Evolutionary conservation across 2,888 invertebrate genomes (phyloP).

Genomic region (Mactromeris polynyma): DNA sequence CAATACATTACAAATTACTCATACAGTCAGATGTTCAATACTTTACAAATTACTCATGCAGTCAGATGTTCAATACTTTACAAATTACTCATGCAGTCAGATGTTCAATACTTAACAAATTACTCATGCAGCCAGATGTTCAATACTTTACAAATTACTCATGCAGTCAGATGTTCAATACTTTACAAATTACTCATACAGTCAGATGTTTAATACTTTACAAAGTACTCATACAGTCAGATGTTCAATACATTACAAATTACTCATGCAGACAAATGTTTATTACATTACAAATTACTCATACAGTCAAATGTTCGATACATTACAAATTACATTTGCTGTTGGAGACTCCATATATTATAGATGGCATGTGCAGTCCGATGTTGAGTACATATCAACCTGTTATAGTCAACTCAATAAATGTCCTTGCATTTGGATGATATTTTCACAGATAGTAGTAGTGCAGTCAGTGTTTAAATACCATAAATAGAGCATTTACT

Average conservation of each 20-base stretch:
- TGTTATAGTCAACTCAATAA: too few relatives aligned
- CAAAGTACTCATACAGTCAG: neutral
- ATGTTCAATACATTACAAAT: neutral
- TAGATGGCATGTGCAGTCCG: too few relatives aligned
- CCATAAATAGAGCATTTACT: too few relatives aligned
- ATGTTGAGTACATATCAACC: too few relatives aligned
- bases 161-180: neutral
- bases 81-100: neutral
- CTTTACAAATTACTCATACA: neutral
- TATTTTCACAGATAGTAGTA: too few relatives aligned
- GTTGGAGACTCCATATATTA: too few relatives aligned
- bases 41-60: neutral
- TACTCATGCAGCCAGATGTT: neutral
- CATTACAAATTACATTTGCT: too few relatives aligned
- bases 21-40: too few relatives aligned
- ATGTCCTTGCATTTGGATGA: too few relatives aligned
- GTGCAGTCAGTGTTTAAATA: too few relatives aligned
- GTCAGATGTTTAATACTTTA: neutral
- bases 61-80: neutral
- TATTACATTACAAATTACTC: neutral
- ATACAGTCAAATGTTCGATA: neutral
- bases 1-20: too few relatives aligned
- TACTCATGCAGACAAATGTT: neutral
- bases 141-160: neutral
- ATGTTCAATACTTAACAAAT: too few relatives aligned